phyloP scores from a whole-genome alignment of 92 coral and sea anemone genomes.

The Desmophyllum pertusum region DNA sequence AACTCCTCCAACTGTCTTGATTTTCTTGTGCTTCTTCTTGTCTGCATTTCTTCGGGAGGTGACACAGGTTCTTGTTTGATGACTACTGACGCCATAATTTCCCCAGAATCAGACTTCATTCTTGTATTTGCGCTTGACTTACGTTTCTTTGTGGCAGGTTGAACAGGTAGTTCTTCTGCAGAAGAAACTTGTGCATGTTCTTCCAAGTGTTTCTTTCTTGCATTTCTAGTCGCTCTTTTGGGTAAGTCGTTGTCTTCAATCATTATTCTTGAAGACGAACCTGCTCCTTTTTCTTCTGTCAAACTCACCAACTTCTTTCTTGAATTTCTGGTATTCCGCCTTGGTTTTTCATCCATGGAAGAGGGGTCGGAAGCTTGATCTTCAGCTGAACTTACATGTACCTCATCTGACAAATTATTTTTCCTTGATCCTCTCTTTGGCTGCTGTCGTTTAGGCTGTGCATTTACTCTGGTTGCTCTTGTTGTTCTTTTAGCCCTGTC shows the following conservation, averaged over 20 bases:
- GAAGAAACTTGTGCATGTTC: background rate
- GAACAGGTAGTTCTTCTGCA: background rate
- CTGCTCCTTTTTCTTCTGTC: background rate
- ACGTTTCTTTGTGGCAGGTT: background rate
- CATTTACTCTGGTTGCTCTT: slow-evolving; percentile 27
- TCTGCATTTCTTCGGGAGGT: slow-evolving; percentile 24
- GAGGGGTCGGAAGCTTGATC: slow-evolving; percentile 19
- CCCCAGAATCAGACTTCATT: background rate
- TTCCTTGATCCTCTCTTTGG: slow-evolving; percentile 51
- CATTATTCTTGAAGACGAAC: background rate
- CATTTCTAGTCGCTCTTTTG: slow-evolving; percentile 51
- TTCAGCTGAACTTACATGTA: slow-evolving; percentile 9
- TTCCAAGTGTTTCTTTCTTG: slow-evolving; percentile 32
- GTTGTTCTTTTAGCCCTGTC: slow-evolving; percentile 16
- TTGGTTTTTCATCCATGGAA: slow-evolving; percentile 30
- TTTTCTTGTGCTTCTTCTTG: background rate
- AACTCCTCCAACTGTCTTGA: background rate
- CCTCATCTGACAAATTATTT: slow-evolving; percentile 15
- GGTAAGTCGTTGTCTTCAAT: slow-evolving; percentile 17
- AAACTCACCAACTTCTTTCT: slow-evolving; percentile 8
- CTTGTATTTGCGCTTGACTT: background rate
- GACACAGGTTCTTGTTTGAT: slow-evolving; percentile 21
- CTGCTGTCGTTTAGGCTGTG: slow-evolving; percentile 42
- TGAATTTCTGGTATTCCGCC: slow-evolving; percentile 30
- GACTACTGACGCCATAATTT: background rate